Evolutionary conservation across 2,888 invertebrate genomes (phyloP).

Genomic region (Lottia scabra): DNA sequence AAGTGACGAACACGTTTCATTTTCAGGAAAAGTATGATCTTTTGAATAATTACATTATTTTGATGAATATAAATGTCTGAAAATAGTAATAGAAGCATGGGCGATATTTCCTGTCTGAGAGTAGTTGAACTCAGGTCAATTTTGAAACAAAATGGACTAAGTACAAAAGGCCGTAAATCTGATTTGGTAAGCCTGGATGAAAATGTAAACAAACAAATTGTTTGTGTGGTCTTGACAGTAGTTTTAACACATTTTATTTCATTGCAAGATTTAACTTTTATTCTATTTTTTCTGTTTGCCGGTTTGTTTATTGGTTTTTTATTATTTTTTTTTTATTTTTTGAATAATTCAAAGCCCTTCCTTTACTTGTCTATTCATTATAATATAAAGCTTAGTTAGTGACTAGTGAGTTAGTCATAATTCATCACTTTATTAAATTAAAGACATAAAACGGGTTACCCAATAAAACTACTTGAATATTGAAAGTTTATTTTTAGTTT

Average conservation of each 20-base stretch:
- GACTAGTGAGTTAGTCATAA: no score
- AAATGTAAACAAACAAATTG: no score
- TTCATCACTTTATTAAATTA: no score
- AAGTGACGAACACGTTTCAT: neutral
- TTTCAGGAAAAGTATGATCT: neutral
- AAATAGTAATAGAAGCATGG: conserved; percentile 1
- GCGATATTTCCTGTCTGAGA: conserved; percentile 18
- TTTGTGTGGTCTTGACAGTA: no score
- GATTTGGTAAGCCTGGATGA: conserved; percentile 38
- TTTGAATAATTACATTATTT: neutral
- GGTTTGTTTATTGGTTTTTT: neutral
- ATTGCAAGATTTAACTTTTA: neutral
- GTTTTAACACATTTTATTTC: no score
- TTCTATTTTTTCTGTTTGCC: conserved; percentile 9
- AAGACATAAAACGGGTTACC: no score
- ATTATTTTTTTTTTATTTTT: neutral
- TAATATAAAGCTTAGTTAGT: no score
- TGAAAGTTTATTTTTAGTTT: no score
- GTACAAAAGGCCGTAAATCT: conserved; percentile 48
- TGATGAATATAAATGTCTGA: neutral
- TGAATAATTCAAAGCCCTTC: no score
- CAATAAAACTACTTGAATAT: no score
- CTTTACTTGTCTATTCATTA: no score
- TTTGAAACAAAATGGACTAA: conserved; percentile 35
- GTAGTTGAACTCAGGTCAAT: conserved; percentile 24